These are phyloP conservation scores for Tarsius wallacei DNA, from an alignment of 2,797 vertebrate species.

Conservation along the genomic window DNA sequence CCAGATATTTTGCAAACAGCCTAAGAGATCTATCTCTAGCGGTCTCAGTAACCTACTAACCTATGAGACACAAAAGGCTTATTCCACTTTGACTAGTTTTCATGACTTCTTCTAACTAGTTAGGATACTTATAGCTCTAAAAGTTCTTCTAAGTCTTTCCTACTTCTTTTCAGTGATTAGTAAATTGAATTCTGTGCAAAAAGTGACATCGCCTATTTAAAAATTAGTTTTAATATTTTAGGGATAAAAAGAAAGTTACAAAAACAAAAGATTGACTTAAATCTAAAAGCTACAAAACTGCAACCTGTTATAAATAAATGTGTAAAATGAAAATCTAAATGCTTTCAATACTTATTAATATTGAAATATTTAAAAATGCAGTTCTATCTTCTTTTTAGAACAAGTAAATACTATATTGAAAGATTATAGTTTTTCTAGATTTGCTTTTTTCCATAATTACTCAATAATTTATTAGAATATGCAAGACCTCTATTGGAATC, in stretches of 20 bases:
- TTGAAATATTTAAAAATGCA: slow-evolving; percentile 67
- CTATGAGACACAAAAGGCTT: neutral
- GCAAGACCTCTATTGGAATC: slow-evolving; percentile 78
- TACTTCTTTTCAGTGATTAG: slow-evolving; percentile 53
- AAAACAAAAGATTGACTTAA: slow-evolving; percentile 67
- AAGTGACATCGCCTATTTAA: neutral
- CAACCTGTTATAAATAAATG: slow-evolving; percentile 76
- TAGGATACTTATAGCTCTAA: slow-evolving; percentile 28
- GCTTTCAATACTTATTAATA: slow-evolving; percentile 80
- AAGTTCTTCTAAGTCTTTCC: slow-evolving; percentile 47
- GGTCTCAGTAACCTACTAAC: neutral
- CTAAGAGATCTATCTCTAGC: neutral
- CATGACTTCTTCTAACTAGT: slow-evolving; percentile 48
- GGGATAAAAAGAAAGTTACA: neutral
- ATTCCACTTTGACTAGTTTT: slow-evolving; percentile 48
- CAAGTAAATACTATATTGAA: slow-evolving; percentile 67
- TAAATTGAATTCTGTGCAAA: slow-evolving; percentile 57
- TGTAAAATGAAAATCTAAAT: slow-evolving; percentile 73
- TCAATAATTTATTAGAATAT: slow-evolving; percentile 83
- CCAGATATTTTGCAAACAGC: slow-evolving; percentile 21
- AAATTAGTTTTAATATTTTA: slow-evolving; percentile 57
- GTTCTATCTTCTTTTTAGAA: slow-evolving; percentile 67
- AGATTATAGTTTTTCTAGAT: slow-evolving; percentile 73
- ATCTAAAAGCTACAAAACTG: slow-evolving; percentile 75
- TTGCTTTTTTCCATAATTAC: slow-evolving; percentile 72